Conservation (phyloP, 2,888 invertebrate species). For the Luperina nickerlii region DNA sequence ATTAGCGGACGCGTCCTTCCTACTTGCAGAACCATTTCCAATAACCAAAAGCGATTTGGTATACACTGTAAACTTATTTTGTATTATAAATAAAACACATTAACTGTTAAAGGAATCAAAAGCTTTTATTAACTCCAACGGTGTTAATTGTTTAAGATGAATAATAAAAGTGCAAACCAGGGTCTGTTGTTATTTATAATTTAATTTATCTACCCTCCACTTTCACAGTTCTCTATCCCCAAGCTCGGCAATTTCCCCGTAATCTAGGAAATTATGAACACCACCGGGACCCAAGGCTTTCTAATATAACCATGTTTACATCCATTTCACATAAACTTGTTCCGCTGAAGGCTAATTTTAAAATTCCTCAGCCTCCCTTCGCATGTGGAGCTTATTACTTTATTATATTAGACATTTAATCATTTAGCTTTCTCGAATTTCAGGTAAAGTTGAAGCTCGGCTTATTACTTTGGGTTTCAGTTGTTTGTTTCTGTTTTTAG, state of each 20-base stretch:
- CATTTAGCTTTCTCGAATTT: conserved; percentile 19
- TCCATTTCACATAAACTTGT: conserved; percentile 59
- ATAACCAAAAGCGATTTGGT: neutral
- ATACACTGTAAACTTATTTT: neutral
- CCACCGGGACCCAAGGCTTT: conserved; percentile 32
- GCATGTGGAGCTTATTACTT: conserved; percentile 28
- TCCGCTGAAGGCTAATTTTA: conserved; percentile 62
- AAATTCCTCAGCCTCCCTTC: conserved; percentile 43
- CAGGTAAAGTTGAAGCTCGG: neutral
- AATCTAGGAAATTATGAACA: conserved; percentile 57
- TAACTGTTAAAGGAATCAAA: neutral
- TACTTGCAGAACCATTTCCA: neutral
- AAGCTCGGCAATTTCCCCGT: conserved; percentile 49
- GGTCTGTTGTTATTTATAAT: conserved; percentile 30
- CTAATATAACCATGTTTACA: conserved; percentile 58
- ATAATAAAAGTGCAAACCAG: neutral
- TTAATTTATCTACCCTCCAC: conserved; percentile 17
- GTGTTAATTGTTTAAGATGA: neutral
- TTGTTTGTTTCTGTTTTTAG: conserved; percentile 7
- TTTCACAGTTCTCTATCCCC: conserved; percentile 3
- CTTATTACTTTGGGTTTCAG: conserved; percentile 5
- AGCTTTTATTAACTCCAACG: neutral
- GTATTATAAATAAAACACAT: no score
- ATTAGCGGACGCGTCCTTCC: neutral
- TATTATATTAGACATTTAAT: conserved; percentile 37